Percentiles rank a stretch among this genome's conserved stretches.
These are phyloP conservation scores for Conus ventricosus DNA, from an alignment of 1,140 invertebrate genomes.

Conservation along the genomic window DNA sequence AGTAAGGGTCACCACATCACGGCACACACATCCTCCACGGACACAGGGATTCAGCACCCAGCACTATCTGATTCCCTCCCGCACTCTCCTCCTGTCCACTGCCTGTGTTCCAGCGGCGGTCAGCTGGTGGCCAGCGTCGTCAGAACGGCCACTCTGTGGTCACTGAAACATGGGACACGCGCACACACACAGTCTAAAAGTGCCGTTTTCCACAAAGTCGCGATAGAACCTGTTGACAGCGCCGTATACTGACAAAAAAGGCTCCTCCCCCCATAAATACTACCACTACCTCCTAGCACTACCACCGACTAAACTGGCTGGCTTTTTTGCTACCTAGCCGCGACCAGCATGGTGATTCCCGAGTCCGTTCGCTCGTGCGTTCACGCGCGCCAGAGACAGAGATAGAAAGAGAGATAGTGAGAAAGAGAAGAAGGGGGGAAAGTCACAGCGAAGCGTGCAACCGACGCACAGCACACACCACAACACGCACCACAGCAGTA, in stretches of 20 bases:
- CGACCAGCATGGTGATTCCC: background rate
- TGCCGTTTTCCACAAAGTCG: background rate
- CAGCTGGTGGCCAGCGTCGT: too few relatives aligned
- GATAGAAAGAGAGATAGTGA: background rate
- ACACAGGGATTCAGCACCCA: too few relatives aligned
- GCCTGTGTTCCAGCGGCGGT: too few relatives aligned
- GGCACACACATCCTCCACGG: too few relatives aligned
- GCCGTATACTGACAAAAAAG: background rate
- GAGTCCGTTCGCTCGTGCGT: background rate
- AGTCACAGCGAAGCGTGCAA: background rate
- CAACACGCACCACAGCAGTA: background rate
- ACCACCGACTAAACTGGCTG: background rate
- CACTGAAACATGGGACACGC: background rate
- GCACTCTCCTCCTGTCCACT: too few relatives aligned
- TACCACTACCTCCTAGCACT: background rate
- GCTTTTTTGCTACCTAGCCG: background rate
- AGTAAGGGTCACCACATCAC: too few relatives aligned
- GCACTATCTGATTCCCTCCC: too few relatives aligned
- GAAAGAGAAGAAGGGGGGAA: background rate
- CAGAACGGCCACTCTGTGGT: background rate
- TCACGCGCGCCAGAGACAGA: background rate
- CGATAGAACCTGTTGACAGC: background rate
- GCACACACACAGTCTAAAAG: background rate
- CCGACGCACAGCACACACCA: slow-evolving; percentile 13
- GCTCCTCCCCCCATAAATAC: background rate